A percentile compares a stretch with the other conserved stretches of the same genome.
Conservation (phyloP, 2,888 invertebrate species). For the Lamellibrachia satsuma region DNA sequence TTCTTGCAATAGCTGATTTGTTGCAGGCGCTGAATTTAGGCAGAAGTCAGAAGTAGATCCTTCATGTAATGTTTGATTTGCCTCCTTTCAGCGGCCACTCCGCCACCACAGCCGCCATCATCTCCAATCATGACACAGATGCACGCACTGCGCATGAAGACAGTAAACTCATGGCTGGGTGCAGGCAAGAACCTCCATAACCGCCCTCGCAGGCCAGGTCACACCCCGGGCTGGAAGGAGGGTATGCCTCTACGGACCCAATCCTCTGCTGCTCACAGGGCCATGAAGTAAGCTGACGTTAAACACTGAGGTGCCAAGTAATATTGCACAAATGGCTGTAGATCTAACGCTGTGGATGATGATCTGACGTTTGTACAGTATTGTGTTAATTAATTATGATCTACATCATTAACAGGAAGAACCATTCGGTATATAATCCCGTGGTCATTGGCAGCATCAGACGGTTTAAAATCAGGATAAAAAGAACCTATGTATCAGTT, state of each 20-base stretch:
- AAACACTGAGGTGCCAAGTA: neutral
- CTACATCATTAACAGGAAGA: no score
- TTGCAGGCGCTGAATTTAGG: no score
- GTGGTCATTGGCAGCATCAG: no score
- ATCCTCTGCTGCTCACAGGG: slow-evolving; percentile 47
- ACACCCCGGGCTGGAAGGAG: slow-evolving; percentile 61
- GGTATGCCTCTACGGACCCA: slow-evolving; percentile 51
- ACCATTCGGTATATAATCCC: no score
- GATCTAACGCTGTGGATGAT: no score
- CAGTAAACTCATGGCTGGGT: slow-evolving; percentile 52
- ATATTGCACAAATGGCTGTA: no score
- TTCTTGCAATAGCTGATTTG: no score
- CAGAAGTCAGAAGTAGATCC: no score
- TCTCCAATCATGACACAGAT: neutral
- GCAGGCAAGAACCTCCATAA: slow-evolving; percentile 59
- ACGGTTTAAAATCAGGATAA: no score
- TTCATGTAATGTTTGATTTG: neutral
- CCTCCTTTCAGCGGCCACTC: neutral
- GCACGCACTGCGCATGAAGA: neutral
- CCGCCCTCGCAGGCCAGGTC: slow-evolving; percentile 56
- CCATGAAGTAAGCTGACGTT: slow-evolving; percentile 28
- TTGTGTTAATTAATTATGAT: no score
- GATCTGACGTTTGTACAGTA: no score
- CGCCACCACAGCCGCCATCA: neutral
- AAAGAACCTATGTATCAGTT: no score